Percentiles rank a stretch among this genome's conserved stretches.
These are phyloP conservation scores for Burhinus bistriatus DNA, from an alignment of 2,113 vertebrate species.

Conservation along the genomic window DNA sequence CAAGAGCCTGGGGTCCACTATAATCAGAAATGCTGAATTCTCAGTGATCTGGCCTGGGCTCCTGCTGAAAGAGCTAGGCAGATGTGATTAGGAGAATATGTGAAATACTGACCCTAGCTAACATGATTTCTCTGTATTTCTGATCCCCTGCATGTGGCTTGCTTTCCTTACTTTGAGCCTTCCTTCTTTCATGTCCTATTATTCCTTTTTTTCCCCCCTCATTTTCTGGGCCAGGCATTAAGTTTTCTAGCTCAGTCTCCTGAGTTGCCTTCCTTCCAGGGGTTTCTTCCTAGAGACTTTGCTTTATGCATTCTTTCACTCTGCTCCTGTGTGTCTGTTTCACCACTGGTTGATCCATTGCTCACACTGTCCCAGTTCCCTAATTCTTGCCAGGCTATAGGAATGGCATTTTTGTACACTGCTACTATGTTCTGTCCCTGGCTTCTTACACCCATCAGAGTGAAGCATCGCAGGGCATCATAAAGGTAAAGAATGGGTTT, in stretches of 20 bases:
- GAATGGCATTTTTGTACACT: neutral
- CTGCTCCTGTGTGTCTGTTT: neutral
- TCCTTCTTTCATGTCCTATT: neutral
- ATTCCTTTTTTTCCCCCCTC: neutral
- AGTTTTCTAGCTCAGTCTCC: neutral
- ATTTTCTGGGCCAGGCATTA: neutral
- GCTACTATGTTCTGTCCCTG: neutral
- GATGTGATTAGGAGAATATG: neutral
- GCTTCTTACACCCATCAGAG: no score
- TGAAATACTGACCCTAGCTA: neutral
- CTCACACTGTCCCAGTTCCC: neutral
- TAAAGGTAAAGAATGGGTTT: neutral
- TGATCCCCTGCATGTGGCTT: neutral
- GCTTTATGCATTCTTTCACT: fast-evolving
- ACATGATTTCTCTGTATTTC: neutral
- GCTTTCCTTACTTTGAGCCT: neutral
- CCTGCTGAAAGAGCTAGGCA: neutral
- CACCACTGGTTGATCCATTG: neutral
- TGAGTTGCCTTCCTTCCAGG: neutral
- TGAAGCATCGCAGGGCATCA: neutral
- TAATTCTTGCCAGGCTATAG: neutral
- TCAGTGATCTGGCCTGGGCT: neutral
- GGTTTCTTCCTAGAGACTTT: neutral
- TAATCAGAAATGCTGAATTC: neutral
- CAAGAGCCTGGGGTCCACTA: neutral